Evolutionary conservation across 2,888 invertebrate genomes (phyloP).

Genomic region (Amiota mariae): DNA sequence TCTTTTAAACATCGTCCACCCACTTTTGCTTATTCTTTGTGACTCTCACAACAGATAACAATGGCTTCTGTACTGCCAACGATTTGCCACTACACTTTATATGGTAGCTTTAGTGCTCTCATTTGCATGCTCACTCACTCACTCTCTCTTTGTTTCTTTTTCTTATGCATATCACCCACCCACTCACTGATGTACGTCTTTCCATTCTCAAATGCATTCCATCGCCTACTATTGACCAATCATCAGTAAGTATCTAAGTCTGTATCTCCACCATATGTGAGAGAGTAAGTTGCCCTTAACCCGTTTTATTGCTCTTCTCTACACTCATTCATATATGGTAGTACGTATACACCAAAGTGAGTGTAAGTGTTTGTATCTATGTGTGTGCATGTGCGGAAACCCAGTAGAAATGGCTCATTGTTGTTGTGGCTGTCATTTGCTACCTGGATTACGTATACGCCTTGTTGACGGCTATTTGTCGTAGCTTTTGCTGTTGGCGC

Average conservation of each 20-base stretch:
- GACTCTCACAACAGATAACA: too few species aligned
- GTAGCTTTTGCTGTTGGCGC: constrained; percentile 50
- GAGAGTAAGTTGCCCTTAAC: constrained; percentile 54
- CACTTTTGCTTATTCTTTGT: too few species aligned
- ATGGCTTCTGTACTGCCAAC: neutral
- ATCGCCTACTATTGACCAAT: constrained; percentile 48
- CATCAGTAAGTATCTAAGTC: constrained; percentile 40
- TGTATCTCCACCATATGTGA: constrained; percentile 38
- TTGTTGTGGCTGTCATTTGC: constrained; percentile 53
- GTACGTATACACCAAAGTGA: too few species aligned
- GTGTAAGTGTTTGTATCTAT: constrained; percentile 27
- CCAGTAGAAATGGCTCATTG: constrained; percentile 58
- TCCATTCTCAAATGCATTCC: neutral
- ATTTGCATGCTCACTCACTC: neutral
- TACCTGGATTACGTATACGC: constrained; percentile 66
- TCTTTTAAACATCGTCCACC: too few species aligned
- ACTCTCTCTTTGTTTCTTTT: neutral
- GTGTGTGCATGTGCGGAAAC: constrained; percentile 49
- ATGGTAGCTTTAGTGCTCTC: neutral
- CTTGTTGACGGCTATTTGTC: constrained; percentile 48
- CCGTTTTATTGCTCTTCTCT: constrained; percentile 49
- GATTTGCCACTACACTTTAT: neutral
- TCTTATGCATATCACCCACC: too few species aligned
- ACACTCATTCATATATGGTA: constrained; percentile 16
- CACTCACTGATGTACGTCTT: too few species aligned